Percentiles rank a stretch among this genome's conserved stretches.
phyloP scores from a whole-genome alignment of 2,888 invertebrate genomes.

The Malacosoma neustria region DNA sequence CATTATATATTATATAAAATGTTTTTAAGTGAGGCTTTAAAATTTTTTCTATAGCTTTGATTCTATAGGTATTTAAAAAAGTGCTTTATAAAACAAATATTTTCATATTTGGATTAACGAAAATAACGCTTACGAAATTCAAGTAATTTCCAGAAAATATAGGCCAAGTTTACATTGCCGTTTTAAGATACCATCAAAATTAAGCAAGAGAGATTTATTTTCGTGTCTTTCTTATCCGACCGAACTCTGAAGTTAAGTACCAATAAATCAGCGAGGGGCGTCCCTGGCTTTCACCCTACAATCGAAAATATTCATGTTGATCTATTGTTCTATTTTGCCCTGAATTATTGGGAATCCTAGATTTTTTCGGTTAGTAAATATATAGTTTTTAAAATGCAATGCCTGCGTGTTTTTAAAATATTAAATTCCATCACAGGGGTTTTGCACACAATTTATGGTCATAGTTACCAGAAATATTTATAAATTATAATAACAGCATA shows the following conservation, averaged over 20 bases:
- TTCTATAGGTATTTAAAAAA: too few species aligned
- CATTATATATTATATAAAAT: too few species aligned
- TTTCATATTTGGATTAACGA: too few species aligned
- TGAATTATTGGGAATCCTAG: background rate
- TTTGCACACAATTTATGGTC: too few species aligned
- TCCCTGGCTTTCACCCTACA: slow-evolving; percentile 11
- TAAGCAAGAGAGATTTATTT: slow-evolving; percentile 27
- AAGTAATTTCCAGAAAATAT: background rate
- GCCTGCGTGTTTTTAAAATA: too few species aligned
- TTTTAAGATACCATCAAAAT: slow-evolving; percentile 23
- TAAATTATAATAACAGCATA: too few species aligned
- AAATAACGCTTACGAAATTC: slow-evolving; percentile 3
- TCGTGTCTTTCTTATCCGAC: slow-evolving; percentile 21
- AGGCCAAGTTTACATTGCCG: background rate
- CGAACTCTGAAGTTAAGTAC: slow-evolving; percentile 29
- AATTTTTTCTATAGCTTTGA: too few species aligned
- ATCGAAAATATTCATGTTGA: slow-evolving; percentile 1
- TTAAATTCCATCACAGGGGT: too few species aligned
- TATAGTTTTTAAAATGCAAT: too few species aligned
- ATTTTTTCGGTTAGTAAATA: background rate
- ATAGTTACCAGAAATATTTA: too few species aligned
- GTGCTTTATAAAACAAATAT: too few species aligned
- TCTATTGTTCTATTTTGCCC: background rate
- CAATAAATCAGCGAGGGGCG: slow-evolving; percentile 28
- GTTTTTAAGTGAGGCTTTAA: too few species aligned